Evolutionary conservation across 2,113 vertebrate species (phyloP), one percentile per base, ranked within the genome.

Genomic region (Serilophus lunatus): DNA sequence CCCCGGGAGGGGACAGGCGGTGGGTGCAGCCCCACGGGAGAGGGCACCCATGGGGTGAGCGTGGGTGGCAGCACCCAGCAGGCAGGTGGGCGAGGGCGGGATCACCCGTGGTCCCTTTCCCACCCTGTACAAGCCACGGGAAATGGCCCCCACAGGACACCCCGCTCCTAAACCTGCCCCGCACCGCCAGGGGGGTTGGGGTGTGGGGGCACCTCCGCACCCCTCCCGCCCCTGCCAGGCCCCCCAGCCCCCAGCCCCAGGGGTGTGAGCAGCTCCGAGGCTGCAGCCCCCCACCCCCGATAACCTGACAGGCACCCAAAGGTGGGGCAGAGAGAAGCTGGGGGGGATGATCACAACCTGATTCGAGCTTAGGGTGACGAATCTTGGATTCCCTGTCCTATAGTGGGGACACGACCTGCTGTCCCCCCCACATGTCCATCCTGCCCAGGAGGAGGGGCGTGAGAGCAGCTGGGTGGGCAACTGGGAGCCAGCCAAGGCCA

Each of bases 381-480:
- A 28, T 14, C 18, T 31, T 0, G 3, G 22, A 13, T 3, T 28
- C 36, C n/a, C 19, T n/a, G 57, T 35, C 59, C 68, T 12, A 35
- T 42, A 11, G 51, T 1, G 0, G 51, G 51, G 45, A 8, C 74
- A 51, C 45, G 4, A 4, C n/a, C 1, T 0, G 2, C 36, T 8
- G 50, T 23, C 5, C 45, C 9, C 13, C 5, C 5, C 20, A 26
- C 8, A 8, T 35, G 3, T 12, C 49, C 15, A 2, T 4, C 31
- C 57, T 10, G 56, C 66, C 7, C 71, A 7, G 60, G 35, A 60
- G 68, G 33, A 22, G 51, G 4, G 5, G 10, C 2, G 22, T 0
- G 3, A 10, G 49, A 50, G 75, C 1, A 2, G 40, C 60, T 18
- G 71, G 44, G 61, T 31, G 82, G 66, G 44, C 18, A 7, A 40